These are phyloP conservation scores for Nomada fucata DNA, from an alignment of 2,888 invertebrate species.

Conservation along the genomic window DNA sequence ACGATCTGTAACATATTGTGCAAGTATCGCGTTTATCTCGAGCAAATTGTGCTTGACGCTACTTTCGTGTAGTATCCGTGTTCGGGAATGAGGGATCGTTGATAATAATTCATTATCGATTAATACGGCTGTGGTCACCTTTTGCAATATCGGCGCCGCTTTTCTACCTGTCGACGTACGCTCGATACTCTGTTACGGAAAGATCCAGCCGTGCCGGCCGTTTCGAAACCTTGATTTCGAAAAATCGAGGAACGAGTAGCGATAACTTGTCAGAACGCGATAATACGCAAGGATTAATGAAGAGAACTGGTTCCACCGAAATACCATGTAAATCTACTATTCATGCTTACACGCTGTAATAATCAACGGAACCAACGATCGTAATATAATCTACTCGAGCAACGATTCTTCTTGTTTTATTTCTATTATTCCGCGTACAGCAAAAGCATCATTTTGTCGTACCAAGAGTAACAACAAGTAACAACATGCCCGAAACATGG, in stretches of 20 bases:
- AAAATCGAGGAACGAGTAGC: conserved; percentile 14
- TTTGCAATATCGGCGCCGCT: neutral
- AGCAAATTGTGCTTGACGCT: neutral
- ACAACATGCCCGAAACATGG: too few species aligned
- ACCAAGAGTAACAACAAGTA: too few species aligned
- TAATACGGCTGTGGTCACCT: neutral
- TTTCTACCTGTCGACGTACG: neutral
- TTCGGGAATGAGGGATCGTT: neutral
- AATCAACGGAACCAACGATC: conserved; percentile 49
- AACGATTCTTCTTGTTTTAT: conserved; percentile 52
- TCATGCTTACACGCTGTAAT: conserved; percentile 34
- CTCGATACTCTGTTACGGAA: neutral
- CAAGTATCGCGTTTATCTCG: conserved; percentile 15
- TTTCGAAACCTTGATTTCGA: conserved; percentile 6
- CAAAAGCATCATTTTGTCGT: neutral
- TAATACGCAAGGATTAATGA: conserved; percentile 39
- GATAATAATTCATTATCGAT: conserved; percentile 4
- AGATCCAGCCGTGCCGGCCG: conserved; percentile 4
- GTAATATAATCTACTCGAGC: conserved; percentile 25
- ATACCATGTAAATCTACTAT: conserved; percentile 58
- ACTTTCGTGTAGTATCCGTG: neutral
- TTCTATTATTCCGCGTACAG: conserved; percentile 42
- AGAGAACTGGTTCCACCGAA: conserved; percentile 55
- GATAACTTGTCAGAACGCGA: conserved; percentile 40
- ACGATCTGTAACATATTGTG: conserved; percentile 11